Percentiles rank a stretch among this genome's conserved stretches.
Evolutionary conservation across 2,888 invertebrate species (phyloP).

Genomic region (Pristionchus entomophagus): DNA sequence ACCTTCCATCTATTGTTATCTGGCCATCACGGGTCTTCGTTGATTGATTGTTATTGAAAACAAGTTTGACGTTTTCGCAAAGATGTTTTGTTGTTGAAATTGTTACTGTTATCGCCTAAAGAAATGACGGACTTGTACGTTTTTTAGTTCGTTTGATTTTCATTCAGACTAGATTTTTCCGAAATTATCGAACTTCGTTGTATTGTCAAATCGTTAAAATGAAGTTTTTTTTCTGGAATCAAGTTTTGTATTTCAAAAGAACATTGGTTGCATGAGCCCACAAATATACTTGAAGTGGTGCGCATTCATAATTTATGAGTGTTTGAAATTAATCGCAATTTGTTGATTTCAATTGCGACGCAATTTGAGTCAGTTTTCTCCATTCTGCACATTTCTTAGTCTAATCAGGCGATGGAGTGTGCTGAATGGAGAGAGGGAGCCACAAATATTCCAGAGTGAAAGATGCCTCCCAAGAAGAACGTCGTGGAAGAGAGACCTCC

Average conservation of each 20-base stretch:
- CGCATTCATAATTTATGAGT: background rate
- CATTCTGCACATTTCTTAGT: no score
- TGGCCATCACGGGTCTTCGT: background rate
- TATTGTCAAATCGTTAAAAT: background rate
- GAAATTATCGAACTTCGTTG: background rate
- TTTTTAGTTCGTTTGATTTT: background rate
- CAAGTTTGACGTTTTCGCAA: background rate
- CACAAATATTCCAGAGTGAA: constrained; percentile 12
- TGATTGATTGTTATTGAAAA: background rate
- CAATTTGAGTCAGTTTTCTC: no score
- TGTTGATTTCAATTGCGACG: no score
- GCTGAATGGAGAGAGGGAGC: no score
- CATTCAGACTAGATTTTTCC: background rate
- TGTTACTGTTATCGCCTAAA: background rate
- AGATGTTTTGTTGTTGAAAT: constrained; percentile 32
- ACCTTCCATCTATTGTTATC: background rate
- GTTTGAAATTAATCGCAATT: no score
- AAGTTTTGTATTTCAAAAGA: background rate
- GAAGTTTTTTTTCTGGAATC: background rate
- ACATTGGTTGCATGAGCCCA: background rate
- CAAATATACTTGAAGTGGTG: background rate
- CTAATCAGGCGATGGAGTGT: no score
- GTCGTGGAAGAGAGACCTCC: constrained; percentile 84
- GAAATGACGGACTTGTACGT: no score
- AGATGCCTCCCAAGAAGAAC: constrained; percentile 85